These are phyloP conservation scores for Venustoraphidia nigricollis DNA, from an alignment of 2,888 invertebrate species.

Conservation along the genomic window DNA sequence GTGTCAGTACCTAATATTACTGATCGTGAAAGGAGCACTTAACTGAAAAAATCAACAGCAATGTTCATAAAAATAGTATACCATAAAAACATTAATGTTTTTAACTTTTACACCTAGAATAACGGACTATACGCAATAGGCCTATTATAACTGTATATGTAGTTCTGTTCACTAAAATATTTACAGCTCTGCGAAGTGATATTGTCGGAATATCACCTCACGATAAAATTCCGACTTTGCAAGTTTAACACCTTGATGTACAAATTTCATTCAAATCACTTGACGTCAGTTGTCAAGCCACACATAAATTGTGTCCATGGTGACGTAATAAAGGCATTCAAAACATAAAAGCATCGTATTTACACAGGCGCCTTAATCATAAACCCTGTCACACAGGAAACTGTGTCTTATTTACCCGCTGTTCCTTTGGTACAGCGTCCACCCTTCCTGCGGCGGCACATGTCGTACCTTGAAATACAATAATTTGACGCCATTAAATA, in stretches of 20 bases:
- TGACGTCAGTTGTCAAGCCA: neutral
- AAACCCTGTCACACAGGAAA: constrained; percentile 25
- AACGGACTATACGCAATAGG: too few relatives aligned
- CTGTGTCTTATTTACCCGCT: constrained; percentile 59
- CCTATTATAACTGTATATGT: too few relatives aligned
- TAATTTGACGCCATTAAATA: neutral
- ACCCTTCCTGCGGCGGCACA: constrained; percentile 93
- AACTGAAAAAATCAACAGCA: too few relatives aligned
- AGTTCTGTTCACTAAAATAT: too few relatives aligned
- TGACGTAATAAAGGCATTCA: neutral
- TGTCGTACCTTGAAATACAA: constrained; percentile 67
- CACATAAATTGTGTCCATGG: neutral
- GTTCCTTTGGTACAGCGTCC: constrained; percentile 96
- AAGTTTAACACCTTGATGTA: neutral
- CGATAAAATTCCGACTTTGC: too few relatives aligned
- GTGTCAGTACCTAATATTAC: too few relatives aligned
- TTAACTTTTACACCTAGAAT: too few relatives aligned
- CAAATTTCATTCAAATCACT: neutral
- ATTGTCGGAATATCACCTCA: too few relatives aligned
- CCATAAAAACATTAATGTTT: too few relatives aligned
- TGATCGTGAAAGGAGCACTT: too few relatives aligned
- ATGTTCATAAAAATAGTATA: too few relatives aligned
- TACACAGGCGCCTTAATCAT: constrained; percentile 16
- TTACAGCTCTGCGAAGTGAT: too few relatives aligned
- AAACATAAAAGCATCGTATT: neutral